A percentile compares a stretch with the other conserved stretches of the same genome.
Conservation (phyloP, 2,113 vertebrate genomes). For the Lagenorhynchus albirostris region DNA sequence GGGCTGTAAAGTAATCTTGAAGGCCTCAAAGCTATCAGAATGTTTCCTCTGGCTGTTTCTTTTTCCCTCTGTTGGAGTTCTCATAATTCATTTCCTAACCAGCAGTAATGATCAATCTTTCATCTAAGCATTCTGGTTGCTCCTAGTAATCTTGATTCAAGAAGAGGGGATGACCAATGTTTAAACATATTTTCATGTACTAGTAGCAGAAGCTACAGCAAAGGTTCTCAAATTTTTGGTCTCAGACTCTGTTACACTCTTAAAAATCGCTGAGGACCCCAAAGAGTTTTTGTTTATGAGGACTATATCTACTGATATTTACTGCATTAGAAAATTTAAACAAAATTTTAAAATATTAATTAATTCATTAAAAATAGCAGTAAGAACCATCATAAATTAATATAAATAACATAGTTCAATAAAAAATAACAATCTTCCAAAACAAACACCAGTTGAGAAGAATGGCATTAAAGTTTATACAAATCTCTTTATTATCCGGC, state of each 20-base stretch:
- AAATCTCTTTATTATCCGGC: neutral
- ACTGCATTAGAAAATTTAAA: neutral
- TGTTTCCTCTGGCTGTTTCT: neutral
- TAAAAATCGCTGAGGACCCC: neutral
- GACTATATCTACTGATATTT: neutral
- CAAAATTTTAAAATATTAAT: neutral
- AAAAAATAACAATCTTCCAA: conserved; percentile 29
- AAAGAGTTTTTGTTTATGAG: neutral
- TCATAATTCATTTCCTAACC: neutral
- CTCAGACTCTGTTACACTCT: neutral
- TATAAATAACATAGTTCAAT: neutral
- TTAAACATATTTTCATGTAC: neutral
- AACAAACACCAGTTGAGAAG: neutral
- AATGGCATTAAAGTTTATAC: neutral
- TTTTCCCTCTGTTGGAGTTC: neutral
- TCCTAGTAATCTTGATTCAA: neutral
- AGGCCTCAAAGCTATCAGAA: neutral
- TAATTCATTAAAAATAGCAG: neutral
- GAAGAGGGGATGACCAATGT: neutral
- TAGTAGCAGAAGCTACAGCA: neutral
- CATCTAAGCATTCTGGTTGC: neutral
- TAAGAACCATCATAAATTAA: neutral
- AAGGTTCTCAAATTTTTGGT: neutral
- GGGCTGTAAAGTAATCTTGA: neutral
- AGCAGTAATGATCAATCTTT: neutral